A percentile compares a stretch with the other conserved stretches of the same genome.
These are phyloP conservation scores for Julus scandinavius DNA, from an alignment of 2,888 invertebrate species.

Conservation along the genomic window DNA sequence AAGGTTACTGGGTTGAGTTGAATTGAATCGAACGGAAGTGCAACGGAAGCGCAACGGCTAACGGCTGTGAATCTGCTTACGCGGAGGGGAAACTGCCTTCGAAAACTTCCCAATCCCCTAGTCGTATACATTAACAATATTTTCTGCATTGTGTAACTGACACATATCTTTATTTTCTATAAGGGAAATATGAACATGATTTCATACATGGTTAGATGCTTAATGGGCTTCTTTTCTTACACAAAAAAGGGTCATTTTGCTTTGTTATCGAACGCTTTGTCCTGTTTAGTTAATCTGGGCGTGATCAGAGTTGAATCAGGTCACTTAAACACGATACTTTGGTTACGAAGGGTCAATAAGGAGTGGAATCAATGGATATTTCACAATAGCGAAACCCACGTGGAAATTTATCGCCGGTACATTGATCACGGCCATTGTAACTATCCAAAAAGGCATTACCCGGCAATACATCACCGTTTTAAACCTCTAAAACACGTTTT, in stretches of 20 bases:
- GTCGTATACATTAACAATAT: no score
- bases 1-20: no score
- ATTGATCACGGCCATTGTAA: not conserved
- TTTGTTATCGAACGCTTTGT: no score
- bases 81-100: no score
- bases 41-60: no score
- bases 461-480: not conserved
- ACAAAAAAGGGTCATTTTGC: not conserved
- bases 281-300: not conserved
- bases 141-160: no score
- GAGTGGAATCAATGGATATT: not conserved
- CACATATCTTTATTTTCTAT: no score
- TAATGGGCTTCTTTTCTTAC: not conserved
- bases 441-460: not conserved
- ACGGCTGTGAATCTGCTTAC: no score
- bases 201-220: no score
- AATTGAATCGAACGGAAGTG: no score
- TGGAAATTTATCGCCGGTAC: not conserved
- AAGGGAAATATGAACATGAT: no score
- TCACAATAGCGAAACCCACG: not conserved
- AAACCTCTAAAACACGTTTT: not conserved
- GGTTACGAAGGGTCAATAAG: not conserved
- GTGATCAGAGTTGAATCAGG: not conserved
- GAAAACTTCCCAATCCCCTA: no score
- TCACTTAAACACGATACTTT: not conserved